Percentiles rank a stretch among this genome's conserved stretches.
These are phyloP conservation scores for Collichthys lucidus DNA, from an alignment of 2,113 vertebrate species.

Conservation along the genomic window DNA sequence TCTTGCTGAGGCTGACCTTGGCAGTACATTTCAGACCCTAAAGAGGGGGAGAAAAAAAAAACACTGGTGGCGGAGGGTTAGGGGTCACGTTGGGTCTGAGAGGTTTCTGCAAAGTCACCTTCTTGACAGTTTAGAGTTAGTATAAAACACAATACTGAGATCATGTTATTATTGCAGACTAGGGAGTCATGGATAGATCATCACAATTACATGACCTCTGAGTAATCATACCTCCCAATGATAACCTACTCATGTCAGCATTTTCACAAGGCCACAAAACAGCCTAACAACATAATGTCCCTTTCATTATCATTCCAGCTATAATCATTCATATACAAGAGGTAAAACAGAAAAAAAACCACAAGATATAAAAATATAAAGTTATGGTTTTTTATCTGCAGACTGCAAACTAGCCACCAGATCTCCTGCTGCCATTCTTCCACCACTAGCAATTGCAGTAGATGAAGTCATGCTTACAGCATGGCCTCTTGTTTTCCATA, in stretches of 20 bases:
- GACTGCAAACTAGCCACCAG: conserved; percentile 51
- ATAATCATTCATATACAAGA: background rate
- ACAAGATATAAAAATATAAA: background rate
- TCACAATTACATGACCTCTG: background rate
- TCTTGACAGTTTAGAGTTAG: conserved; percentile 19
- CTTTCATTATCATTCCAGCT: background rate
- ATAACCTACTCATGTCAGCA: background rate
- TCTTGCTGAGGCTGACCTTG: conserved; percentile 81
- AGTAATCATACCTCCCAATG: too few relatives aligned
- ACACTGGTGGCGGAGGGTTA: conserved; percentile 9
- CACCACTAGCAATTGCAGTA: conserved; percentile 58
- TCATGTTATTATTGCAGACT: background rate
- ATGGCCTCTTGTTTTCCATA: conserved; percentile 21
- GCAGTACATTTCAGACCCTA: conserved; percentile 85
- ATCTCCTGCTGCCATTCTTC: conserved; percentile 44
- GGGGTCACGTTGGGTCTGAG: conserved; percentile 39
- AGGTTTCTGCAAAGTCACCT: conserved; percentile 40
- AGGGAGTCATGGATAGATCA: background rate
- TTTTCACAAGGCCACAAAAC: background rate
- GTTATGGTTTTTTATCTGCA: conserved; percentile 20
- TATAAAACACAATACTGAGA: background rate
- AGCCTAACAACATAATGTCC: background rate
- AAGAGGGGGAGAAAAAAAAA: conserved; percentile 65
- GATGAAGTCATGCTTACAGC: conserved; percentile 64
- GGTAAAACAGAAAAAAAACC: background rate